Evolutionary conservation across 2,888 invertebrate species (phyloP).

Genomic region (Synergus itoensis): DNA sequence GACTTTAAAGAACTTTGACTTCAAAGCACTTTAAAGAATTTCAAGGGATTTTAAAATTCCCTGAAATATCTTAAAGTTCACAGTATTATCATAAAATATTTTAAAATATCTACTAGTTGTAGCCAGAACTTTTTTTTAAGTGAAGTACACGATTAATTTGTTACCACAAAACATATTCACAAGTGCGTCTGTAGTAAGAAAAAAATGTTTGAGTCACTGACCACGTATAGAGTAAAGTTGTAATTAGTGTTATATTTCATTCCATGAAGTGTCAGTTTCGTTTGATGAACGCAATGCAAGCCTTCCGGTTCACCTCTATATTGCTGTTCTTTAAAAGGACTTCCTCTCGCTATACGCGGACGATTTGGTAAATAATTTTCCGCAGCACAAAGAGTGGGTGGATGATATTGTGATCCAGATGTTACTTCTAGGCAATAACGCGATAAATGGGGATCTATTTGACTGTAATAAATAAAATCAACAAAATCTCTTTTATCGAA

Average conservation of each 20-base stretch:
- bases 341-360: constrained; percentile 55
- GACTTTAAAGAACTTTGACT: not conserved
- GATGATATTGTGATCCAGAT: constrained; percentile 70
- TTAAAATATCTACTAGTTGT: no score
- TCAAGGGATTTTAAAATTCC: no score
- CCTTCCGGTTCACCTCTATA: constrained; percentile 65
- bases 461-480: constrained; percentile 55
- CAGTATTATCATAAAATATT: no score
- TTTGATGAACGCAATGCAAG: constrained; percentile 73
- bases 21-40: not conserved
- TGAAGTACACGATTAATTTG: no score
- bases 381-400: constrained; percentile 75
- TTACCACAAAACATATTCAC: not conserved
- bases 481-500: not conserved
- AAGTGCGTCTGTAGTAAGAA: constrained; percentile 2
- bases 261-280: constrained; percentile 73
- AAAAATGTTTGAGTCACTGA: constrained; percentile 55
- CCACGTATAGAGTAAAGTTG: constrained; percentile 75
- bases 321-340: constrained; percentile 49
- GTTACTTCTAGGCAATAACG: constrained; percentile 76
- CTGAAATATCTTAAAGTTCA: no score
- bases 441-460: constrained; percentile 71
- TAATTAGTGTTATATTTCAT: constrained; percentile 76
- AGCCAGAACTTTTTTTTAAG: no score
- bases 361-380: constrained; percentile 69